phyloP scores from a whole-genome alignment of 2,113 vertebrate species.

The Typhlomys cinereus region DNA sequence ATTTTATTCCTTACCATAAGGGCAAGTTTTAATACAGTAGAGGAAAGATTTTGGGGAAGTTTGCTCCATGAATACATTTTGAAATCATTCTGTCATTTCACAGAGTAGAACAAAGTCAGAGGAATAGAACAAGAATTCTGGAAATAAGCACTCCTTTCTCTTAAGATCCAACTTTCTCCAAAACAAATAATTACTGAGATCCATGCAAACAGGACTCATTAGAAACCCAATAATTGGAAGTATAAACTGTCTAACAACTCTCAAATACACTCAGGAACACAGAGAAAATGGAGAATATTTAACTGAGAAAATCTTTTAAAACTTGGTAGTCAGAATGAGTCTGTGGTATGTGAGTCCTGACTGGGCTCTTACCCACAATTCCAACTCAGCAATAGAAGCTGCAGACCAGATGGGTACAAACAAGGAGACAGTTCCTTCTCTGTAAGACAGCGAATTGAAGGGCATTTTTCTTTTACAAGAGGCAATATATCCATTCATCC shows the following conservation, averaged over 20 bases:
- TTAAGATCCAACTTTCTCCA: not conserved
- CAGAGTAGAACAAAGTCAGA: not conserved
- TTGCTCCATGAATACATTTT: not conserved
- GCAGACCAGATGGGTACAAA: accelerated
- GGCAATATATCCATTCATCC: not conserved
- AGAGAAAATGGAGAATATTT: not conserved
- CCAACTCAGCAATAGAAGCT: not conserved
- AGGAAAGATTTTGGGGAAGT: slow-evolving; percentile 41
- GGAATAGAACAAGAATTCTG: not conserved
- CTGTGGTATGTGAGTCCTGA: not conserved
- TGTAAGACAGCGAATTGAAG: not conserved
- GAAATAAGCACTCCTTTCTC: not conserved
- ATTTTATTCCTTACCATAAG: slow-evolving; percentile 39
- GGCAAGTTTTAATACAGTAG: not conserved
- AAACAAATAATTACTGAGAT: not conserved
- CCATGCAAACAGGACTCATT: not conserved
- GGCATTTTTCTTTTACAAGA: not conserved
- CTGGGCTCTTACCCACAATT: accelerated
- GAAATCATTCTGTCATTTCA: not conserved
- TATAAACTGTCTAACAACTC: not conserved
- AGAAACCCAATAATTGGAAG: not conserved
- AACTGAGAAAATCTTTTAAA: not conserved
- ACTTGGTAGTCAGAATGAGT: not conserved
- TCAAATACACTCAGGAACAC: not conserved
- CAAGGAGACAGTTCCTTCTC: not conserved